These are phyloP conservation scores for Lanistes nyassanus DNA, from an alignment of 1,140 invertebrate species.

Conservation along the genomic window DNA sequence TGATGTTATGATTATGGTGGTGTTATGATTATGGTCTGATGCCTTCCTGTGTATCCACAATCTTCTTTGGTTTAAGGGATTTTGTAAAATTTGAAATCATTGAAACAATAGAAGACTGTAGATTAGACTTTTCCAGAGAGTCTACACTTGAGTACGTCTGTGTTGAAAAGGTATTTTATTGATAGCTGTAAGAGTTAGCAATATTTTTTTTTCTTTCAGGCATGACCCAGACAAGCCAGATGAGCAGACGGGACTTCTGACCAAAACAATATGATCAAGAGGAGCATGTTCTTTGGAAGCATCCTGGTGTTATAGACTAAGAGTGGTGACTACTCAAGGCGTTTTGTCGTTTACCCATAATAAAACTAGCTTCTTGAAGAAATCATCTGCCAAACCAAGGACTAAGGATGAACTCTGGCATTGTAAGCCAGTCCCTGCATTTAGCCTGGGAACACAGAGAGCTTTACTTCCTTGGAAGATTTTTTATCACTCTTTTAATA, in stretches of 20 bases:
- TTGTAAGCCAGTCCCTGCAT: background rate
- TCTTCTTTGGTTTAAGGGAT: background rate
- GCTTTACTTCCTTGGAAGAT: too few species aligned
- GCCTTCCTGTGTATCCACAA: too few species aligned
- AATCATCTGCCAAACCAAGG: background rate
- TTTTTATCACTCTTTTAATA: too few species aligned
- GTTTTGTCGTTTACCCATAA: background rate
- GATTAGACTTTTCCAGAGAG: background rate
- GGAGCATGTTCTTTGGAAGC: background rate
- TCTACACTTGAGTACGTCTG: background rate
- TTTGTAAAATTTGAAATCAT: background rate
- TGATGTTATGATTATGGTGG: too few species aligned
- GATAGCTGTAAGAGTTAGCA: background rate
- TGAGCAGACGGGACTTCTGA: conserved; percentile 36
- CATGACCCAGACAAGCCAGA: conserved; percentile 33
- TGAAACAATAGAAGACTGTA: background rate
- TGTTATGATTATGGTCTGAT: too few species aligned
- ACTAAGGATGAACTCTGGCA: background rate
- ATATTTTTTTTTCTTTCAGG: conserved; percentile 30
- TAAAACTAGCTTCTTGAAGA: background rate
- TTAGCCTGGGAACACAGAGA: background rate
- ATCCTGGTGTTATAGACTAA: background rate
- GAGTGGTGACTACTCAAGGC: background rate
- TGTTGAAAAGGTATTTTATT: background rate
- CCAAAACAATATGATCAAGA: conserved; percentile 7